Percentiles rank a stretch among this genome's conserved stretches.
These are phyloP conservation scores for Troglohyphantes excavatus DNA, from an alignment of 2,888 invertebrate species.

Conservation along the genomic window DNA sequence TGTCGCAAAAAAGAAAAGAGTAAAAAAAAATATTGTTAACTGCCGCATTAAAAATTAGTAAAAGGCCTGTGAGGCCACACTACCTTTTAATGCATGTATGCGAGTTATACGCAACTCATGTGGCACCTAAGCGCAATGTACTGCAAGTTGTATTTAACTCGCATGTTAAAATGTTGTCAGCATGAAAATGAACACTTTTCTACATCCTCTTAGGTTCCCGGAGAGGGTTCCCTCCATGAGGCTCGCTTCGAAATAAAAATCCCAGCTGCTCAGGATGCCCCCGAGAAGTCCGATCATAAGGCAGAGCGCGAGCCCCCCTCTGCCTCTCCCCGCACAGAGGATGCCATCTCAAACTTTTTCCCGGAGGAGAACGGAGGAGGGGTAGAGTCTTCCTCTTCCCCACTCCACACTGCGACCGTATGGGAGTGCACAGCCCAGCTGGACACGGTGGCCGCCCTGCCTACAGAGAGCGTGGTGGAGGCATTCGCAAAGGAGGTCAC, in stretches of 20 bases:
- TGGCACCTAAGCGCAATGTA: no score
- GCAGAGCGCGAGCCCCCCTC: slow-evolving; percentile 26
- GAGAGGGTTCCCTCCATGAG: slow-evolving; percentile 4
- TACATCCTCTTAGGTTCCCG: slow-evolving; percentile 35
- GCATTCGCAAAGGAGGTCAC: slow-evolving; percentile 94
- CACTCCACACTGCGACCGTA: slow-evolving; percentile 89
- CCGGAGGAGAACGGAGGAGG: slow-evolving; percentile 28
- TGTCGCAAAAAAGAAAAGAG: no score
- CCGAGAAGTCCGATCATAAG: slow-evolving; percentile 28
- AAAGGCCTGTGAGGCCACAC: no score
- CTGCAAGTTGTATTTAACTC: no score
- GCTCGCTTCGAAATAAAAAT: background rate
- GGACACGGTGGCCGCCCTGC: slow-evolving; percentile 93
- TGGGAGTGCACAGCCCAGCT: slow-evolving; percentile 90
- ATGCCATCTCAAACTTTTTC: slow-evolving; percentile 12
- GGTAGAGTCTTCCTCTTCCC: no score
- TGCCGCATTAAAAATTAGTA: no score
- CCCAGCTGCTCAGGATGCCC: background rate
- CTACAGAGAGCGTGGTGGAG: slow-evolving; percentile 87
- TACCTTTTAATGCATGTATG: background rate
- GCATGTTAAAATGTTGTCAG: no score
- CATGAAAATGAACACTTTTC: no score
- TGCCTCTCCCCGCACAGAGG: slow-evolving; percentile 40
- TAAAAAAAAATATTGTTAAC: no score
- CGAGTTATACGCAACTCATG: no score